phyloP scores from a whole-genome alignment of 2,888 invertebrate species.

The Notocelia uddmanniana region DNA sequence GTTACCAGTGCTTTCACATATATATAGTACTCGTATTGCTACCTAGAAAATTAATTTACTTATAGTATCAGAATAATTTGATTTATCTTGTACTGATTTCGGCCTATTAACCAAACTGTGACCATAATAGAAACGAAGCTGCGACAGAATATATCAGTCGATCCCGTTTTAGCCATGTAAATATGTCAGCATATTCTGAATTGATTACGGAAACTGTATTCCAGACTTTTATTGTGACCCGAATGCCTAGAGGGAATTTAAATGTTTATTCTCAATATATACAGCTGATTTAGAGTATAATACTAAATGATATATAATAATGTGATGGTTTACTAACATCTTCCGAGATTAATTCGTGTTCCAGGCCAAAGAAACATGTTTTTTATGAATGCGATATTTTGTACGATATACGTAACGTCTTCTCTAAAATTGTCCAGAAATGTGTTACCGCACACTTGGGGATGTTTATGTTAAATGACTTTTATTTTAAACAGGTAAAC shows the following conservation, averaged over 20 bases:
- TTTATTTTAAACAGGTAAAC: too few species aligned
- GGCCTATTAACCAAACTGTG: too few species aligned
- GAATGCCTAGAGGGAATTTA: not conserved
- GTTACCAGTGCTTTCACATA: too few species aligned
- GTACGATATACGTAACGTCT: not conserved
- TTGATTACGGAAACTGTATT: not conserved
- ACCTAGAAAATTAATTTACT: too few species aligned
- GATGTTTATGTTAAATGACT: not conserved
- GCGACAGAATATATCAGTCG: not conserved
- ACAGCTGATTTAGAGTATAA: not conserved
- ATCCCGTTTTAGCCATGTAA: not conserved
- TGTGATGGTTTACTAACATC: not conserved
- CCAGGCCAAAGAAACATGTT: not conserved
- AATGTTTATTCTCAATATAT: not conserved
- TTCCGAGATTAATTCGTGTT: not conserved
- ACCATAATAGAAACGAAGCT: too few species aligned
- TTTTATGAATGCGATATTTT: not conserved
- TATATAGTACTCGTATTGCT: too few species aligned
- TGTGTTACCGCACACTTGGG: not conserved
- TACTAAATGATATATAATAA: not conserved
- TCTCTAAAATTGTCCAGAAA: not conserved
- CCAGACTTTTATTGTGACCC: not conserved
- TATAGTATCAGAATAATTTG: too few species aligned
- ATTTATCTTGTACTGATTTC: too few species aligned
- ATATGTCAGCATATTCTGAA: not conserved